Percentiles rank a stretch among this genome's conserved stretches.
phyloP scores from a whole-genome alignment of 2,888 invertebrate genomes.

The Mythimna impura region DNA sequence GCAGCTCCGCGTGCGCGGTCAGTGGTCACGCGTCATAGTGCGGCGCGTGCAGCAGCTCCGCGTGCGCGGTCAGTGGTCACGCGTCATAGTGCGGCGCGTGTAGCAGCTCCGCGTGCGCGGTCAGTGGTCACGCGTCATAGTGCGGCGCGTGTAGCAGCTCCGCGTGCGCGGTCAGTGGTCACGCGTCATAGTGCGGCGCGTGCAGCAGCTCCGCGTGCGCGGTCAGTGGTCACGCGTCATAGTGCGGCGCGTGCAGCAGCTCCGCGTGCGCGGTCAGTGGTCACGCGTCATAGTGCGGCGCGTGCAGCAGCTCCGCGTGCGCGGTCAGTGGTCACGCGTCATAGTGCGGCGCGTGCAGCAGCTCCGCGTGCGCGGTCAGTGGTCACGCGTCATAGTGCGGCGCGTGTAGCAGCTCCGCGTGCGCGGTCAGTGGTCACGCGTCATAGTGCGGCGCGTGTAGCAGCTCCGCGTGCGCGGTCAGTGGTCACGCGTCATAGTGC shows the following conservation, averaged over 20 bases:
- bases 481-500: not conserved
- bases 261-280: conserved; percentile 87
- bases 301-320: conserved; percentile 92
- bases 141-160: conserved; percentile 90
- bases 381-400: not conserved
- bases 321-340: not conserved
- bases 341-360: not conserved
- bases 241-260: conserved; percentile 87
- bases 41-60: conserved; percentile 1
- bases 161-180: conserved; percentile 81
- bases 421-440: not conserved
- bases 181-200: conserved; percentile 37
- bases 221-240: too few relatives aligned
- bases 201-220: conserved; percentile 92
- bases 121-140: too few relatives aligned
- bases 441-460: not conserved
- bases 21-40: not conserved
- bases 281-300: conserved; percentile 23
- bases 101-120: conserved; percentile 92
- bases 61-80: not conserved
- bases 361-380: not conserved
- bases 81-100: conserved; percentile 77
- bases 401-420: not conserved
- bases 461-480: not conserved
- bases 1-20: conserved; percentile 91